These are phyloP conservation scores for Pelagia noctiluca DNA, from an alignment of 30 jellyfish, hydroid and myxozoan species.

Conservation along the genomic window DNA sequence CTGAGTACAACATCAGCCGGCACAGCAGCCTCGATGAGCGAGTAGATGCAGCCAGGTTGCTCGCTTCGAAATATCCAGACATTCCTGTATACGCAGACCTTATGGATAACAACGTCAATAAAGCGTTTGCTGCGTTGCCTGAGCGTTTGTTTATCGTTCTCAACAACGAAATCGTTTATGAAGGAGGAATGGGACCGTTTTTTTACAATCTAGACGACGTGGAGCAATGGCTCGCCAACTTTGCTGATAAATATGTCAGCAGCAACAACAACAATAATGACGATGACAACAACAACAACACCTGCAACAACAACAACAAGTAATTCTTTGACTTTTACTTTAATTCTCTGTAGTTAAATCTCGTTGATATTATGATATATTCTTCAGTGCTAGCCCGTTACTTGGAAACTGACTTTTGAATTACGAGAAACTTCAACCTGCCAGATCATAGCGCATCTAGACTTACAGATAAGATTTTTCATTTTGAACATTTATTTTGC, in stretches of 20 bases:
- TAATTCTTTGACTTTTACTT: too few relatives aligned
- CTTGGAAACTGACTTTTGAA: too few relatives aligned
- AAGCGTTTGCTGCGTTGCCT: conserved; percentile 81
- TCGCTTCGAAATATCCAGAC: conserved; percentile 42
- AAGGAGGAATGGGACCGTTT: conserved; percentile 91
- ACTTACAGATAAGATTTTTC: too few relatives aligned
- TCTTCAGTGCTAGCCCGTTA: too few relatives aligned
- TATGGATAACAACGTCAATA: conserved; percentile 62
- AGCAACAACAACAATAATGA: conserved; percentile 18
- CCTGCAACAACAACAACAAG: conserved; percentile 3
- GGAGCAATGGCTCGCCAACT: conserved; percentile 57
- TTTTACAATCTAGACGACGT: conserved; percentile 72
- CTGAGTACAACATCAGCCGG: conserved; percentile 37
- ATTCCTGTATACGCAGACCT: conserved; percentile 75
- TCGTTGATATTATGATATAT: too few relatives aligned
- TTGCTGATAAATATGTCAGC: background rate
- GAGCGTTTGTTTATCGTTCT: conserved; percentile 76
- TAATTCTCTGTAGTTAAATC: too few relatives aligned
- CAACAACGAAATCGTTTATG: conserved; percentile 71
- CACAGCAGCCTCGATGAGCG: conserved; percentile 68
- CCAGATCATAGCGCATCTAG: too few relatives aligned
- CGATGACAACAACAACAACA: conserved; percentile 7
- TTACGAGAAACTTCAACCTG: too few relatives aligned
- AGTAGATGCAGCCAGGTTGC: conserved; percentile 59
- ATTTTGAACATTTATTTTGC: too few relatives aligned